Base-by-base conservation (phyloP, 1,140 invertebrate genomes). In the Metopolophium dirhodum region DNA sequence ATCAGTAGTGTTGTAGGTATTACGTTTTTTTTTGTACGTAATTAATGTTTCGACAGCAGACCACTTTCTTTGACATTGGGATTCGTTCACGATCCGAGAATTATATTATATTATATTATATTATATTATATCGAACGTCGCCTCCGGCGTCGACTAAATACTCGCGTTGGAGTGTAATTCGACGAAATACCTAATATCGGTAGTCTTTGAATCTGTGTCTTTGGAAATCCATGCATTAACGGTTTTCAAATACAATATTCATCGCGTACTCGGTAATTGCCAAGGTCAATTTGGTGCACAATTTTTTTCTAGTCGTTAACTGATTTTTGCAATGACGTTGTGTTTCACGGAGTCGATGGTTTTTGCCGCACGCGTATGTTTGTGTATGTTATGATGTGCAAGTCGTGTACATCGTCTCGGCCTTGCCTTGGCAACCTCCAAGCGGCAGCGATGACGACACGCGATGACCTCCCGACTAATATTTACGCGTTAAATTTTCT, bases 401-500 rank as follows among this genome's bases (percentile, higher is more conserved):
- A 77, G 61, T 77, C 61, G 57, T 77, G 90, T 30, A n/a, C 26
- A n/a, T 85, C 47, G 91, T 37, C 91, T 83, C 77, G 77, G 91
- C 91, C 91, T 92, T 92, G 91, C 47, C 6, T 88, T 54, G 90
- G 45, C 90, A 91, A 91, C 90, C 90, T 91, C 90, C 45, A 91
- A 77, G 37, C 41, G 57, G 37, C 18, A 41, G 23, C 26, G 90
- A 91, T 91, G 90, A 91, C 90, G 90, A 51, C 77, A 83, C 47
- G 91, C 77, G 7, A 35, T 92, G 90, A 85, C 91, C 91, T 92
- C 77, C 90, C 61, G 45, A 91, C 61, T 22, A 47, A 91, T 91
- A n/a, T 91, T 91, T 91, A 77, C 90, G 61, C 57, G 89, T 90
- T 90, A 90, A 77, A 77, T 11, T 90, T 68, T 90, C 41, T 51